Base-by-base conservation (phyloP, 2,797 vertebrate genomes). In the Tragopan temminckii region DNA sequence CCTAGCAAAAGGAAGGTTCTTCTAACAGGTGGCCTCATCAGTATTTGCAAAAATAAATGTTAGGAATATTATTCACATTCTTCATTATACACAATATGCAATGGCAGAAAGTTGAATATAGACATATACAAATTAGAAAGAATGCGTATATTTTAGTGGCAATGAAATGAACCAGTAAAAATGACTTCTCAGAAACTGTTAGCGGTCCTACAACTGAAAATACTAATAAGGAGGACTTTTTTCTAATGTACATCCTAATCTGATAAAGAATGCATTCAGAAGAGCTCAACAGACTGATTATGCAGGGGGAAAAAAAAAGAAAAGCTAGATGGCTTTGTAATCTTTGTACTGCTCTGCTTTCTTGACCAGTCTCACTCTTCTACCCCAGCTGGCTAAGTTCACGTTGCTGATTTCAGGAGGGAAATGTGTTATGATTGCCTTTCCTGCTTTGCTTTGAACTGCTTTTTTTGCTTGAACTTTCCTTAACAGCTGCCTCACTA, bases 221-320 rank as follows among this genome's bases (percentile, higher is more conserved):
- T 75, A 58, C 31, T 58, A 70, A 27, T 59, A 50, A 46, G 42
- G 74, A 83, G 40, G 36, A 58, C 17, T 16, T 58, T 83, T 46
- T 78, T 85, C 58, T 59, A 62, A 89, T 71, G 89, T 71, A n/a
- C 53, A 68, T 43, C 50, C 48, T 85, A 85, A 82, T 24, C 68
- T 71, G 75, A 79, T 87, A 84, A 90, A 53, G 25, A 91, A 85
- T 86, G 58, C 48, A 45, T 62, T 77, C 61, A 68, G 53, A 80
- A 90, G 87, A 88, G 59, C 52, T 63, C 55, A 88, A 70, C 55
- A 81, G 76, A 27, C 27, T 84, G 19, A 69, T 66, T 68, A 71
- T 33, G 57, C 31, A 81, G 77, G 23, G 7, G 29, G 27, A 31
- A 31, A 53, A 53, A 52, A 42, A 70, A 85, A 81, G 14, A 24